Evolutionary conservation across 2,797 vertebrate species (phyloP).

Genomic region (Enteromius viviparus): DNA sequence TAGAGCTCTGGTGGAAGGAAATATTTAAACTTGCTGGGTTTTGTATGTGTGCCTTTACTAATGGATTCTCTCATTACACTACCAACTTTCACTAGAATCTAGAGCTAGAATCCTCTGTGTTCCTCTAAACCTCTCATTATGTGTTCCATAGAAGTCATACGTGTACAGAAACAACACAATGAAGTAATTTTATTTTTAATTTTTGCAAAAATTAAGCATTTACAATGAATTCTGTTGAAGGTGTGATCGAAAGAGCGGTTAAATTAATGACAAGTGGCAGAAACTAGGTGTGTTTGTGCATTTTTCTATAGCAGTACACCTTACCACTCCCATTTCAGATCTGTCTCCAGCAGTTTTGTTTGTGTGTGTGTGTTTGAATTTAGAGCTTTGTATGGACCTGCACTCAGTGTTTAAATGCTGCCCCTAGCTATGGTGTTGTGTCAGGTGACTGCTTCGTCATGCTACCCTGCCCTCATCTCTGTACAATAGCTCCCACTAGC

Average conservation of each 20-base stretch:
- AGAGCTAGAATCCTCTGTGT: neutral
- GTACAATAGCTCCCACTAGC: slow-evolving; percentile 13
- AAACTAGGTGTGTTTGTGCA: slow-evolving; percentile 4
- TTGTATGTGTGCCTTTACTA: neutral
- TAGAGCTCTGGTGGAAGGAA: neutral
- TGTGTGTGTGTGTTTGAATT: neutral
- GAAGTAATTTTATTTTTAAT: neutral
- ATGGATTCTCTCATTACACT: neutral
- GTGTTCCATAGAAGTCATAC: neutral
- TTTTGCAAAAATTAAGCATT: neutral
- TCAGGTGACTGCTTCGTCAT: slow-evolving; percentile 34
- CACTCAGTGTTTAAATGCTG: slow-evolving; percentile 3
- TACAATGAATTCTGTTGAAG: neutral
- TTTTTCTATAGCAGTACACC: slow-evolving; percentile 5
- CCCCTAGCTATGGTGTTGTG: slow-evolving; percentile 18
- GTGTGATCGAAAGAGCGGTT: neutral
- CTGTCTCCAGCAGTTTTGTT: neutral
- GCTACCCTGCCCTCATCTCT: slow-evolving; percentile 29
- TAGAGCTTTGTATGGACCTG: slow-evolving; percentile 30
- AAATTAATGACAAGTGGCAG: neutral
- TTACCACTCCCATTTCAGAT: slow-evolving; percentile 21
- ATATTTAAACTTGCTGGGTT: neutral
- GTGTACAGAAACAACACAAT: neutral
- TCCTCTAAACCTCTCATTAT: neutral
- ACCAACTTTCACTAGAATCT: neutral